These are phyloP conservation scores for Ceyx cyanopectus DNA, from an alignment of 2,113 vertebrate species.

Conservation along the genomic window DNA sequence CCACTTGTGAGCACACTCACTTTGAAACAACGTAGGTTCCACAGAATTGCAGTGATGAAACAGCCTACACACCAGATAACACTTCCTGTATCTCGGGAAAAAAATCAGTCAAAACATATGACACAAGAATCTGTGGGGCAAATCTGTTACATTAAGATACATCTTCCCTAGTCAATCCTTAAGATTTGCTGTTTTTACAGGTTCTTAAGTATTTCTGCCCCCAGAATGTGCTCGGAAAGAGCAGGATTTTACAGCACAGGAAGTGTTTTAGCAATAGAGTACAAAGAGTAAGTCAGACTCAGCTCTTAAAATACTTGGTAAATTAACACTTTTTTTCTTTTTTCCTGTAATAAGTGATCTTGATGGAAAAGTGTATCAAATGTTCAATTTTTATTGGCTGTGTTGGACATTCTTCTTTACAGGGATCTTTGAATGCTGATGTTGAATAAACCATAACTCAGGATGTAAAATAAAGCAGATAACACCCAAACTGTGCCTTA, in stretches of 20 bases:
- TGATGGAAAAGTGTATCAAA: not conserved
- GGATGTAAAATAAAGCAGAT: not conserved
- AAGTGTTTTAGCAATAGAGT: not conserved
- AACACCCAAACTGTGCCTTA: not conserved
- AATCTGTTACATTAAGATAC: not conserved
- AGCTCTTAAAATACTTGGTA: not conserved
- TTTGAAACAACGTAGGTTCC: not conserved
- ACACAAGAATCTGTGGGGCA: not conserved
- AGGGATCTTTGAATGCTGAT: not conserved
- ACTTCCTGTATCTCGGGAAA: not conserved
- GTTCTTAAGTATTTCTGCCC: not conserved
- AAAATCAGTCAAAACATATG: not conserved
- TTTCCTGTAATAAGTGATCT: not conserved
- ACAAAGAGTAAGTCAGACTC: not conserved
- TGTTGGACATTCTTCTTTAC: not conserved
- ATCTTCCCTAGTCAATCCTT: not conserved
- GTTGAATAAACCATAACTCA: not conserved
- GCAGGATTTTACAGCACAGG: not conserved
- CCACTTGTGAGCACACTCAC: not conserved
- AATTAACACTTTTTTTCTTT: not conserved
- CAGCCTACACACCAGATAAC: accelerated
- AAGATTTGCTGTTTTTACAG: not conserved
- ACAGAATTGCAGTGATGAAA: not conserved
- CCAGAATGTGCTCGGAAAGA: not conserved
- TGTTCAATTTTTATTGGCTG: not conserved